A percentile compares a stretch with the other conserved stretches of the same genome.
phyloP scores from a whole-genome alignment of 35 echinoderm and acorn worm genomes.

The Heliocidaris erythrogramma region DNA sequence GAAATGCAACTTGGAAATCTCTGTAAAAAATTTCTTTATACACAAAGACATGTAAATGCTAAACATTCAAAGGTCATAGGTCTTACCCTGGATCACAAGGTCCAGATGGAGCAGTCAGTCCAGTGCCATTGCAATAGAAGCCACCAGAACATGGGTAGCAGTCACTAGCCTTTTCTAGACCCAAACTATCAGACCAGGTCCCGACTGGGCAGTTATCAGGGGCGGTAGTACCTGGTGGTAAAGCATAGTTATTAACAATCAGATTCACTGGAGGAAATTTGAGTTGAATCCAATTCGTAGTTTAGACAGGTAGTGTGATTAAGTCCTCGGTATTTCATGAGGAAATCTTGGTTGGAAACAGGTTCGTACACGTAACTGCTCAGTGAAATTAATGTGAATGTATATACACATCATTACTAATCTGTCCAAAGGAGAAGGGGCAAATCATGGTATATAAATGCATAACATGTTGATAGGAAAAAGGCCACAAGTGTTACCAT shows the following conservation, averaged over 20 bases:
- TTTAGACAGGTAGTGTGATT: not conserved
- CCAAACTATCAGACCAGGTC: slow-evolving; percentile 85
- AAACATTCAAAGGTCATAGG: not conserved
- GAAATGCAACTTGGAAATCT: too few species aligned
- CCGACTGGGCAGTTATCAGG: slow-evolving; percentile 92
- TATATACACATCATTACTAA: too few species aligned
- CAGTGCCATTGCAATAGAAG: slow-evolving; percentile 96
- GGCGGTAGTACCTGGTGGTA: slow-evolving; percentile 53
- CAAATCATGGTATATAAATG: too few species aligned
- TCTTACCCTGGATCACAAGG: slow-evolving; percentile 95
- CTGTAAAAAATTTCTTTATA: too few species aligned
- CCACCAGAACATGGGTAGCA: slow-evolving; percentile 84
- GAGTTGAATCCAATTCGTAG: not conserved
- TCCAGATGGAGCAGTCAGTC: slow-evolving; percentile 86
- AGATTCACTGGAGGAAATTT: not conserved
- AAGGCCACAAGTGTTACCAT: too few species aligned
- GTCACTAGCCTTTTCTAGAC: slow-evolving; percentile 52
- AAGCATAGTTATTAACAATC: not conserved
- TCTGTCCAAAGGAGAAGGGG: too few species aligned
- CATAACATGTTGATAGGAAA: too few species aligned
- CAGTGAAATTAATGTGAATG: too few species aligned
- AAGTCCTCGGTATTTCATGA: too few species aligned
- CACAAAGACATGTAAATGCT: too few species aligned
- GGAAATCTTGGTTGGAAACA: too few species aligned
- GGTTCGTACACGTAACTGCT: too few species aligned